Percentiles rank a stretch among this genome's conserved stretches.
These are phyloP conservation scores for Piprites chloris DNA, from an alignment of 2,113 vertebrate species.

Conservation along the genomic window DNA sequence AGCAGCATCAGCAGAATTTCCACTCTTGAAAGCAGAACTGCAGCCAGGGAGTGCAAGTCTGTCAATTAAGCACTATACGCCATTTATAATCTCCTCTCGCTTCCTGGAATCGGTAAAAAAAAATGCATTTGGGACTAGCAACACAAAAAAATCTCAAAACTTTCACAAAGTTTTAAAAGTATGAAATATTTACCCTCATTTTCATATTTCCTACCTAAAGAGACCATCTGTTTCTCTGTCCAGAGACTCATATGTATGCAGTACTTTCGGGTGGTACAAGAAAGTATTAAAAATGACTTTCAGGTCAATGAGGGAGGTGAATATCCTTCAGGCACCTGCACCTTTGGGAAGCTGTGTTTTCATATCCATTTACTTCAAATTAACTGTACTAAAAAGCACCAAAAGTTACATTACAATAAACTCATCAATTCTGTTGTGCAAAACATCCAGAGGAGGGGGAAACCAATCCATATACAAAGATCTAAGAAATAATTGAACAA, in stretches of 20 bases:
- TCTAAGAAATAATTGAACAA: neutral
- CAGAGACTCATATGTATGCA: neutral
- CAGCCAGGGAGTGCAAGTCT: neutral
- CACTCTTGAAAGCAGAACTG: neutral
- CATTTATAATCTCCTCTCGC: neutral
- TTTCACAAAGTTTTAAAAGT: neutral
- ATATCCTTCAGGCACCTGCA: neutral
- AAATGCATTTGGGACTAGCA: neutral
- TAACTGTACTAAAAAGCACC: neutral
- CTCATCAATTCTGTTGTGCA: neutral
- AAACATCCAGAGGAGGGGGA: neutral
- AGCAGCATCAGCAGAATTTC: neutral
- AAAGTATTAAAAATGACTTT: neutral
- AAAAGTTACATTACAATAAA: neutral
- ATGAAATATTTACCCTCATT: slow-evolving; percentile 35
- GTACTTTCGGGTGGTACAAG: neutral
- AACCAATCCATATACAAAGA: neutral
- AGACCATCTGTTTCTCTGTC: slow-evolving; percentile 17
- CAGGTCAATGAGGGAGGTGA: neutral
- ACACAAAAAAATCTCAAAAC: neutral
- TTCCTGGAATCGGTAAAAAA: neutral
- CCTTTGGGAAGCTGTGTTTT: neutral
- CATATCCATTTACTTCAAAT: neutral
- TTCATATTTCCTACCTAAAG: slow-evolving; percentile 37
- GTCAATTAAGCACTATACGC: neutral